Conservation (phyloP, 2,888 invertebrate genomes). For the Eupithecia abbreviata region DNA sequence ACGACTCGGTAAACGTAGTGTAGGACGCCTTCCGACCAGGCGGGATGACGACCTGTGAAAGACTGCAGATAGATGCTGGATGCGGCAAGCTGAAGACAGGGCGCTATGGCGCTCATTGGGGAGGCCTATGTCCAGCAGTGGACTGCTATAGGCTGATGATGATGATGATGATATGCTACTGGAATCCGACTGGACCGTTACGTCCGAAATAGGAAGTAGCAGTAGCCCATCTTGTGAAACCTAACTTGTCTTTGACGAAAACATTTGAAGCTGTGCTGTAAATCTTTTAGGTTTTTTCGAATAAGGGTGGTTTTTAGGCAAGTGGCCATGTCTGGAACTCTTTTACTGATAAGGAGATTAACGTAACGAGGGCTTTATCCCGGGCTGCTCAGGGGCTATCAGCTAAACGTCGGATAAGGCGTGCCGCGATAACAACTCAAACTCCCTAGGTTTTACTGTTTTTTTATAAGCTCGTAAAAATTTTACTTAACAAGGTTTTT, state of each 20-base stretch:
- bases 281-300: not conserved
- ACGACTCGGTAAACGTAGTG: too few relatives aligned
- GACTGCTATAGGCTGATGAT: too few relatives aligned
- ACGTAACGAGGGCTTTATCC: slow-evolving; percentile 46
- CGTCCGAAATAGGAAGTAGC: not conserved
- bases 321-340: slow-evolving; percentile 30
- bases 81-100: too few relatives aligned
- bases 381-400: slow-evolving; percentile 40
- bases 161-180: not conserved
- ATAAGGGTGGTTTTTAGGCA: slow-evolving; percentile 1
- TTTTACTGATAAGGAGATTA: slow-evolving; percentile 48
- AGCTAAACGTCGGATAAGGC: slow-evolving; percentile 47
- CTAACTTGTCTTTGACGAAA: not conserved
- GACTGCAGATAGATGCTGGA: too few relatives aligned
- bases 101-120: too few relatives aligned
- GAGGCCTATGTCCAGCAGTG: too few relatives aligned
- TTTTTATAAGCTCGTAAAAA: slow-evolving; percentile 24
- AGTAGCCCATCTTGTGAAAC: not conserved
- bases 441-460: slow-evolving; percentile 34
- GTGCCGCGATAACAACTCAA: slow-evolving; percentile 38
- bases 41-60: too few relatives aligned
- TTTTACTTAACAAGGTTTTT: slow-evolving; percentile 19
- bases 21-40: too few relatives aligned
- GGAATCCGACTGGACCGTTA: not conserved
- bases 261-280: not conserved